A percentile compares a stretch with the other conserved stretches of the same genome.
Evolutionary conservation across 2,888 invertebrate genomes (phyloP).

Genomic region (Lacanobia oleracea): DNA sequence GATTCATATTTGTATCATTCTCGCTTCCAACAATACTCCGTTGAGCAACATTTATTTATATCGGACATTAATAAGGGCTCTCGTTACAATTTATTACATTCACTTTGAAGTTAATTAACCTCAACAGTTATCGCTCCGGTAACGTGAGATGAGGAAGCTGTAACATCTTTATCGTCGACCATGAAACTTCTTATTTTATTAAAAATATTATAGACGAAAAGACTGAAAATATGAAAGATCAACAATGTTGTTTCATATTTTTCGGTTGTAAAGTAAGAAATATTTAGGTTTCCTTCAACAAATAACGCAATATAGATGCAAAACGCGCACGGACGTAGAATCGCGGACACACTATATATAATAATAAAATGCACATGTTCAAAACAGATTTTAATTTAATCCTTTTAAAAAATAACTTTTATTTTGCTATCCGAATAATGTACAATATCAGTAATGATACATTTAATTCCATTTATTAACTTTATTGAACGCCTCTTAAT

Average conservation of each 20-base stretch:
- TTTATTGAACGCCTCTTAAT: no score
- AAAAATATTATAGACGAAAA: constrained; percentile 48
- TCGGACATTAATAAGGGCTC: constrained; percentile 67
- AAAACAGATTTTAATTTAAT: not conserved
- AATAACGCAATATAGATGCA: not conserved
- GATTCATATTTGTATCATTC: not conserved
- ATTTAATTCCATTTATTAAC: no score
- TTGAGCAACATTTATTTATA: constrained; percentile 58
- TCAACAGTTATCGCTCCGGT: constrained; percentile 61
- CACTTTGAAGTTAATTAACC: constrained; percentile 75
- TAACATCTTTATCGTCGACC: constrained; percentile 49
- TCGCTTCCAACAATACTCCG: constrained; percentile 43
- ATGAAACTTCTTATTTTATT: constrained; percentile 56
- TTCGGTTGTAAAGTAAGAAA: constrained; percentile 11
- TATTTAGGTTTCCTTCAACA: constrained; percentile 11
- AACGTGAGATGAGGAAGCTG: constrained; percentile 57
- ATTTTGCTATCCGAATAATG: no score
- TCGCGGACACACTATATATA: no score
- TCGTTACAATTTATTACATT: constrained; percentile 73
- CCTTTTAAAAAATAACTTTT: not conserved
- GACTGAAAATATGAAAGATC: constrained; percentile 30
- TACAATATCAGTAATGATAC: no score
- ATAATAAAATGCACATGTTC: no score
- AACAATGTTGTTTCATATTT: constrained; percentile 54
- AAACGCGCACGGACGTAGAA: no score